Base-by-base conservation (phyloP, 2,888 invertebrate species). In the Agrotis ipsilon region DNA sequence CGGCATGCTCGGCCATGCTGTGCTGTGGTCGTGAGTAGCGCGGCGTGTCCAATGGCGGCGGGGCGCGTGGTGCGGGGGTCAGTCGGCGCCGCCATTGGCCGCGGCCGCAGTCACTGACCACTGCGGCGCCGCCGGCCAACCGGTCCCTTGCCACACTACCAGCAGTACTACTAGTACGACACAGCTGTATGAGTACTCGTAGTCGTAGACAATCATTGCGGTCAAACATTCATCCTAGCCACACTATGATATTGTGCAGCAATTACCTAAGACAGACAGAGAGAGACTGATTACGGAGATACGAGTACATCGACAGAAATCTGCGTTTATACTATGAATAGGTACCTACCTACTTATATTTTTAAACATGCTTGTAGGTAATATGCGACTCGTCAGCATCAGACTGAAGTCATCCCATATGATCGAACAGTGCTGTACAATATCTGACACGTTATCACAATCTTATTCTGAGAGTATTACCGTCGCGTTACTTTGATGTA, bases 81-180 rank as follows among this genome's bases (percentile, higher is more conserved):
- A 24, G 52, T 11, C 46, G 55, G 27, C 46, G 64, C 80, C 72
- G 81, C 80, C 70, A 84, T 75, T 75, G 83, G 80, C 67, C 82
- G 72, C 66, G 43, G n/a, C 32, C 32, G 65, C 70, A 57, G 72
- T 77, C 82, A 58, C 67, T 80, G 82, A 80, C 76, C 84, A 72
- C 72, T 24, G 11, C 27, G 64, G 45, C 65, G 4, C 27, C 48
- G 18, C 4, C 60, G 72, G n/a, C n/a, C n/a, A 65, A 75, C 83
- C 85, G 83, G 85, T 84, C 80, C 32, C 55, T 27, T n/a, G 54
- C 52, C 45, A 58, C 19, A 11, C 51, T 32, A 43, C 59, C 1
- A 27, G 18, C 63, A 45, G 19, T 54, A 72, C 59, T 59, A 24
- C 52, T n/a, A 46, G 54, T 61, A 54, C 32, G 19, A 67, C 65